Evolutionary conservation across 2,888 invertebrate genomes (phyloP).

Genomic region (Tenthredo amoena): DNA sequence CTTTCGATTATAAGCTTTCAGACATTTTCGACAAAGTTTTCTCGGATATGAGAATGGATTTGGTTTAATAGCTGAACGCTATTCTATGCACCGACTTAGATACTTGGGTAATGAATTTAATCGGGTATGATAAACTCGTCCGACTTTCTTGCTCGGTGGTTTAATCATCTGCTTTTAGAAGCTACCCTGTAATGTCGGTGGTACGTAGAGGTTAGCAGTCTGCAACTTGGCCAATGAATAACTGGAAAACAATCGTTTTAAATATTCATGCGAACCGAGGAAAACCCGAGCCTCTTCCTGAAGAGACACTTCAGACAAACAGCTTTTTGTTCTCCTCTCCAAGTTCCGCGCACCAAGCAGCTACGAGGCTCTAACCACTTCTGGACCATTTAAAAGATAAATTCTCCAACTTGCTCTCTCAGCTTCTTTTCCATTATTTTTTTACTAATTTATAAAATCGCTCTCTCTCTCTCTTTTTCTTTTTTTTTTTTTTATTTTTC

Average conservation of each 20-base stretch:
- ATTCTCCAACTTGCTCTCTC: conserved; percentile 25
- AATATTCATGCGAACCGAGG: conserved; percentile 68
- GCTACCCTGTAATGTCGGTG: background rate
- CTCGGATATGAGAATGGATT: too few species aligned
- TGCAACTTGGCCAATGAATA: conserved; percentile 71
- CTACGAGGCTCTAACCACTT: conserved; percentile 16
- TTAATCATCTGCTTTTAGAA: background rate
- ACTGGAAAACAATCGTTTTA: conserved; percentile 73
- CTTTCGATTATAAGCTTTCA: background rate
- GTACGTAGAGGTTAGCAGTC: background rate
- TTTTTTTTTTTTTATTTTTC: background rate
- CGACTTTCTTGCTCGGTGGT: background rate
- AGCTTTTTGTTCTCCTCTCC: conserved; percentile 55
- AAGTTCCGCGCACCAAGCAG: conserved; percentile 28
- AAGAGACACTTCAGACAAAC: conserved; percentile 54
- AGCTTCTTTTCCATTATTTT: background rate
- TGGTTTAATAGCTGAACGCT: background rate
- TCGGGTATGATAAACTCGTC: conserved; percentile 1
- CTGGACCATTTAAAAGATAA: conserved; percentile 46
- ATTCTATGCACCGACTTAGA: background rate
- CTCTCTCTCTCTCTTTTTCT: background rate
- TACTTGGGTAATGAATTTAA: background rate
- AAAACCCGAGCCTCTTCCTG: conserved; percentile 51
- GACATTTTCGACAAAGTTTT: background rate
- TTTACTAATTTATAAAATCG: conserved; percentile 8